A percentile compares a stretch with the other conserved stretches of the same genome.
These are phyloP conservation scores for Adelges cooleyi DNA, from an alignment of 1,140 invertebrate genomes.

Conservation along the genomic window DNA sequence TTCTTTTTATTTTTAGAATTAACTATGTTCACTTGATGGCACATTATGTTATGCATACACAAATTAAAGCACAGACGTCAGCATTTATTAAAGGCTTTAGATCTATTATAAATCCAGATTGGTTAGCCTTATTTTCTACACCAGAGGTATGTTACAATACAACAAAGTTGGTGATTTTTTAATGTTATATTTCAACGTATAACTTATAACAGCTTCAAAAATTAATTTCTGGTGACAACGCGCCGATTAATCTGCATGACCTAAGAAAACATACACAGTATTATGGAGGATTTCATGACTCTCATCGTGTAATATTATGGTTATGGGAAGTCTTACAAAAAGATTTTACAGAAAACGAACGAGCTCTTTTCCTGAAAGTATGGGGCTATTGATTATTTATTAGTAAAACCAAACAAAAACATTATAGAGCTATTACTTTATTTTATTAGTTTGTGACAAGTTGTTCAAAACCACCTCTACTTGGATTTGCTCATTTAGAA, in stretches of 20 bases:
- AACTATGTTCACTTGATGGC: slow-evolving; percentile 98
- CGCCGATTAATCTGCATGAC: slow-evolving; percentile 80
- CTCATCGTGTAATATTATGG: slow-evolving; percentile 94
- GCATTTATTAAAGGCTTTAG: slow-evolving; percentile 95
- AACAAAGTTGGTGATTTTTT: neutral
- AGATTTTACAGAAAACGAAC: slow-evolving; percentile 86
- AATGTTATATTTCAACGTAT: neutral
- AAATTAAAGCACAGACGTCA: slow-evolving; percentile 91
- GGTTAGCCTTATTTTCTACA: slow-evolving; percentile 90
- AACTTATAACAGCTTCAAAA: slow-evolving; percentile 55
- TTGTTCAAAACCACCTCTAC: slow-evolving; percentile 91
- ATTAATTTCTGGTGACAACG: slow-evolving; percentile 82
- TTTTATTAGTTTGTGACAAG: slow-evolving; percentile 89
- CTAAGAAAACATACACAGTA: slow-evolving; percentile 90
- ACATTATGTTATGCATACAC: slow-evolving; percentile 92
- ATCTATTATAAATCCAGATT: slow-evolving; percentile 88
- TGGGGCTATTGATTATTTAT: neutral
- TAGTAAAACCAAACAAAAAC: neutral
- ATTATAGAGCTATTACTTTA: neutral
- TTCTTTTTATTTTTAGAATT: slow-evolving; percentile 54
- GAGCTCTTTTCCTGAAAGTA: slow-evolving; percentile 84
- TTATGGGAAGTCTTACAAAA: slow-evolving; percentile 96
- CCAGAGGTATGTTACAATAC: slow-evolving; percentile 59
- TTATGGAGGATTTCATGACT: slow-evolving; percentile 98
- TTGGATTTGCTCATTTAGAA: slow-evolving; percentile 94